Evolutionary conservation across 2,113 vertebrate species (phyloP).

Genomic region (Callaeas wilsoni): DNA sequence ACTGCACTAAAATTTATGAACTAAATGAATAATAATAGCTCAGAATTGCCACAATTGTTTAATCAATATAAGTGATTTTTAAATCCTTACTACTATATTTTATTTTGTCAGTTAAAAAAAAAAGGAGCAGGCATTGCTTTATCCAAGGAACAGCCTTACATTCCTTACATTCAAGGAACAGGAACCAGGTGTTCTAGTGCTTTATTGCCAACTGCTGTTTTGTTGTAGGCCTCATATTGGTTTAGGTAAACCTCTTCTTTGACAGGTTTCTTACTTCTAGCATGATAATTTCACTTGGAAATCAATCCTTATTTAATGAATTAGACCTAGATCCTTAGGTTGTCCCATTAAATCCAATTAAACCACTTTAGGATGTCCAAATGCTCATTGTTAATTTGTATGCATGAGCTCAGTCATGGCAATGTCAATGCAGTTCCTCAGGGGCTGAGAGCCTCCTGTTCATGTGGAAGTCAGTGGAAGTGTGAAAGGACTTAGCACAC

Average conservation of each 20-base stretch:
- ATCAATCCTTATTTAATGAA: background rate
- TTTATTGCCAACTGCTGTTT: background rate
- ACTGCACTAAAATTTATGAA: background rate
- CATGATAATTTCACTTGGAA: background rate
- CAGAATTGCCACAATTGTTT: slow-evolving; percentile 8
- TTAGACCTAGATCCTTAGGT: background rate
- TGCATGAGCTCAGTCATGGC: background rate
- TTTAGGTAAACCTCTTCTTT: background rate
- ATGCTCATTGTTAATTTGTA: background rate
- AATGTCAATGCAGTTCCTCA: background rate
- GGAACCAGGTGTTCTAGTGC: background rate
- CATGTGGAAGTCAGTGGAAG: background rate
- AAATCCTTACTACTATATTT: background rate
- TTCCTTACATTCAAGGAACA: background rate
- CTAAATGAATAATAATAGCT: background rate
- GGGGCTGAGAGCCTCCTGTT: background rate
- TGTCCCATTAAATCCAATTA: background rate
- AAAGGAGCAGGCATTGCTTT: background rate
- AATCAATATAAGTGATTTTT: slow-evolving; percentile 36
- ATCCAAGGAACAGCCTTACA: background rate
- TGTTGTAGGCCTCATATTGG: background rate
- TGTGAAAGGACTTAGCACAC: background rate
- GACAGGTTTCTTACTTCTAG: background rate
- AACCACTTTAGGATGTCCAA: background rate
- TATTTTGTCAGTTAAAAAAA: background rate